Evolutionary conservation across 2,888 invertebrate species (phyloP).

Genomic region (Rotaria socialis): DNA sequence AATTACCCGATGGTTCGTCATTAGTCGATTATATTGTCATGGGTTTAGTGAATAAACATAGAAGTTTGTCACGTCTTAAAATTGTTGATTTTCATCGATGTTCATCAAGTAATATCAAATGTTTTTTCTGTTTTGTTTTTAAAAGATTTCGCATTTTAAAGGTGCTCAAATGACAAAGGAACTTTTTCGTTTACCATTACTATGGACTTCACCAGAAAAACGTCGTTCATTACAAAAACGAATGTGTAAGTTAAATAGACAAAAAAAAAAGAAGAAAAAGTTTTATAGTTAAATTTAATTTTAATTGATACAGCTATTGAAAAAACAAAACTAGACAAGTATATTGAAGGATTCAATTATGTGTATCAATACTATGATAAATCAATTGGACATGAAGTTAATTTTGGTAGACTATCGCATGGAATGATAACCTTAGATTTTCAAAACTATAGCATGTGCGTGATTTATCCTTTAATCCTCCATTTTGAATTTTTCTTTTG

Average conservation of each 20-base stretch:
- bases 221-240: constrained; percentile 12
- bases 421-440: not conserved
- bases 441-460: not conserved
- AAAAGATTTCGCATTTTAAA: not conserved
- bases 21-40: constrained; percentile 12
- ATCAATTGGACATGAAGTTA: constrained; percentile 1
- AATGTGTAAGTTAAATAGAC: constrained; percentile 1
- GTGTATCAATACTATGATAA: constrained; percentile 37
- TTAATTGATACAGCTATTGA: not conserved
- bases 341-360: constrained; percentile 32
- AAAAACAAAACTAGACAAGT: not conserved
- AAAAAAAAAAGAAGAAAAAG: too few species aligned
- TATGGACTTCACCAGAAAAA: constrained; percentile 1
- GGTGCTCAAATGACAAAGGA: constrained; percentile 32
- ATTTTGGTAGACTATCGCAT: constrained; percentile 23
- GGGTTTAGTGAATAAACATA: constrained; percentile 27
- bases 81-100: constrained; percentile 28
- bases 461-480: not conserved
- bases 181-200: constrained; percentile 14
- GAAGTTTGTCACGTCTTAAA: not conserved
- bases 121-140: not conserved
- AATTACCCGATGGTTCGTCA: constrained; percentile 27
- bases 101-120: not conserved
- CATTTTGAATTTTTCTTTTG: not conserved
- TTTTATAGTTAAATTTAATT: not conserved